Percentiles rank a stretch among this genome's conserved stretches.
Conservation (phyloP, 2,113 vertebrate species). For the Chrysochloris asiatica region DNA sequence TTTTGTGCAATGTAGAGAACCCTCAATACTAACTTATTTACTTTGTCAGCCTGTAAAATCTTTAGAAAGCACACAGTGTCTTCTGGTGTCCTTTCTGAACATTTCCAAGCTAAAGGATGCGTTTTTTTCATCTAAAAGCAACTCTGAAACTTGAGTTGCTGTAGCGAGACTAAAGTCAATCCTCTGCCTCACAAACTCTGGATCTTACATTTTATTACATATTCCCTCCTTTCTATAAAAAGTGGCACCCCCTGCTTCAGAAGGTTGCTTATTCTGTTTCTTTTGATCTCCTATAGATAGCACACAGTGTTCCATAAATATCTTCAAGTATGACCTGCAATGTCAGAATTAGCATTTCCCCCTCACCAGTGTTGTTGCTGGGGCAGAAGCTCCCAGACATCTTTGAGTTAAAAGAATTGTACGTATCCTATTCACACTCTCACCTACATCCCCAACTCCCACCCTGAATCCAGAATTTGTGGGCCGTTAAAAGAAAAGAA, state of each 20-base stretch:
- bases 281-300: slow-evolving; percentile 54
- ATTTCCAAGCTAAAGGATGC: not conserved
- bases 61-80: not conserved
- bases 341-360: not conserved
- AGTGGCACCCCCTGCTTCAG: not conserved
- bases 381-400: not conserved
- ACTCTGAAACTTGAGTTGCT: not conserved
- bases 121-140: slow-evolving; percentile 5
- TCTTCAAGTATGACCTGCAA: not conserved
- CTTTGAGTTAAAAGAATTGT: not conserved
- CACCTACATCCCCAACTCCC: not conserved
- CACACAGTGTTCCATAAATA: not conserved
- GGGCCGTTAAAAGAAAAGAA: slow-evolving; percentile 43
- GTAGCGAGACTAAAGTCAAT: not conserved
- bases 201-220: not conserved
- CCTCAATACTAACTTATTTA: not conserved
- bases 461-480: not conserved
- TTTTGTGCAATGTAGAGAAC: not conserved
- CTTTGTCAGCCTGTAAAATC: not conserved
- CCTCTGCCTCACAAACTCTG: not conserved
- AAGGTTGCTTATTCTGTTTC: not conserved
- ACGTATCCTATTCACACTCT: not conserved
- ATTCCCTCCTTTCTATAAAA: slow-evolving; percentile 7
- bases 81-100: slow-evolving; percentile 49
- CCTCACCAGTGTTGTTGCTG: not conserved